Conservation (phyloP, 2,888 invertebrate species). For the Brachypalpus laphriformis region DNA sequence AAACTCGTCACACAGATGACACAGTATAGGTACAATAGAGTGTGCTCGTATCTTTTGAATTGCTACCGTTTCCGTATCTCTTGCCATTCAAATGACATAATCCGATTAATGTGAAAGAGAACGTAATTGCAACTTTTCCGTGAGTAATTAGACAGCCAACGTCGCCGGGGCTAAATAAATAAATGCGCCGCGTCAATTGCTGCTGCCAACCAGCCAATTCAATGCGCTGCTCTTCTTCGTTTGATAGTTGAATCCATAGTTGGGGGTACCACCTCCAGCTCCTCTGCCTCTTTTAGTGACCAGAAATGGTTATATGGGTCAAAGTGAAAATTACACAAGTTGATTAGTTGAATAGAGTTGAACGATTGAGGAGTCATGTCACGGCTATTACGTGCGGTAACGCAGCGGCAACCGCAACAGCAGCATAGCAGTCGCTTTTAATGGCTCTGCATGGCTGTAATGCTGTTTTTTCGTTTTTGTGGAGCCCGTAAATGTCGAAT, state of each 20-base stretch:
- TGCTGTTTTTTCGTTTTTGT: slow-evolving; percentile 15
- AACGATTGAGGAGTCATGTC: slow-evolving; percentile 61
- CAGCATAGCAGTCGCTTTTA: slow-evolving; percentile 18
- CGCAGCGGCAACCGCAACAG: slow-evolving; percentile 29
- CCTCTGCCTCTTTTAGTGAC: background rate
- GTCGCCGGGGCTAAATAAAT: slow-evolving; percentile 9
- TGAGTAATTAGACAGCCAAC: slow-evolving; percentile 35
- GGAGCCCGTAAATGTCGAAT: slow-evolving; percentile 48
- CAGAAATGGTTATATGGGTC: slow-evolving; percentile 61
- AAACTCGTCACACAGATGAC: background rate
- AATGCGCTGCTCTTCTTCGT: background rate
- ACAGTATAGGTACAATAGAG: background rate
- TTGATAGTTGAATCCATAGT: background rate
- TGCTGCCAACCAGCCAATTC: no score
- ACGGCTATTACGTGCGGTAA: slow-evolving; percentile 59
- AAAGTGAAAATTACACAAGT: slow-evolving; percentile 66
- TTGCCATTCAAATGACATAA: slow-evolving; percentile 42
- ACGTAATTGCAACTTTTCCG: slow-evolving; percentile 50
- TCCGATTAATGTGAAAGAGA: slow-evolving; percentile 50
- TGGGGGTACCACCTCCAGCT: background rate
- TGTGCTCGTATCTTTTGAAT: background rate
- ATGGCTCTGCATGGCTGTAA: slow-evolving; percentile 16
- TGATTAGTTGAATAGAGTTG: slow-evolving; percentile 53
- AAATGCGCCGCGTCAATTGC: background rate
- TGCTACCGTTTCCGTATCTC: slow-evolving; percentile 29